These are phyloP conservation scores for Tetragonisca angustula DNA, from an alignment of 2,888 invertebrate species.

Conservation along the genomic window DNA sequence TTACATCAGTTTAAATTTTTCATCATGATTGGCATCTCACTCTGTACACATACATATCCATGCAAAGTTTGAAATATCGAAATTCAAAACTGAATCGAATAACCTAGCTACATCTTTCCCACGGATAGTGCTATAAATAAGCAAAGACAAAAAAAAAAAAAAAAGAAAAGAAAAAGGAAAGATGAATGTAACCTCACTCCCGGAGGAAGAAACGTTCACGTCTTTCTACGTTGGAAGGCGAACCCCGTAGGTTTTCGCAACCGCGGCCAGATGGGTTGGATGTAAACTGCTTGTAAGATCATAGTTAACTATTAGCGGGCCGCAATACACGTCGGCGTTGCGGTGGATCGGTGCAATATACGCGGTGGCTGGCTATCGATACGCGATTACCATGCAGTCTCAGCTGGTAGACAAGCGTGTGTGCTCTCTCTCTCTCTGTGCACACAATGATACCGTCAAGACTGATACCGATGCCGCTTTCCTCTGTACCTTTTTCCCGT, in stretches of 20 bases:
- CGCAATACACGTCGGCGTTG: constrained; percentile 43
- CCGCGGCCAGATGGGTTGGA: constrained; percentile 40
- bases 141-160: too few species aligned
- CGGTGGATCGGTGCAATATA: constrained; percentile 56
- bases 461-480: constrained; percentile 38
- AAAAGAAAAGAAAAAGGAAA: too few species aligned
- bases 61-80: too few species aligned
- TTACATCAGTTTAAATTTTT: too few species aligned
- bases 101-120: too few species aligned
- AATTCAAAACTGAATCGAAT: too few species aligned
- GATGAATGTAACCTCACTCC: not conserved
- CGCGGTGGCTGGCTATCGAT: constrained; percentile 60
- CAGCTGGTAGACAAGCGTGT: constrained; percentile 48
- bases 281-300: constrained; percentile 58
- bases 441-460: constrained; percentile 44
- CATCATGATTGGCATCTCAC: too few species aligned
- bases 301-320: constrained; percentile 57
- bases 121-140: too few species aligned
- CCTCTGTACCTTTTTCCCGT: constrained; percentile 9
- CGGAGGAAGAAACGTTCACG: not conserved
- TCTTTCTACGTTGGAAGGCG: not conserved
- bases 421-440: constrained; percentile 11
- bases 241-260: constrained; percentile 42
- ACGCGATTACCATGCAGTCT: constrained; percentile 62
- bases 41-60: too few species aligned